These are phyloP conservation scores for Entomyzon cyanotis DNA, from an alignment of 2,113 vertebrate species.

Conservation along the genomic window DNA sequence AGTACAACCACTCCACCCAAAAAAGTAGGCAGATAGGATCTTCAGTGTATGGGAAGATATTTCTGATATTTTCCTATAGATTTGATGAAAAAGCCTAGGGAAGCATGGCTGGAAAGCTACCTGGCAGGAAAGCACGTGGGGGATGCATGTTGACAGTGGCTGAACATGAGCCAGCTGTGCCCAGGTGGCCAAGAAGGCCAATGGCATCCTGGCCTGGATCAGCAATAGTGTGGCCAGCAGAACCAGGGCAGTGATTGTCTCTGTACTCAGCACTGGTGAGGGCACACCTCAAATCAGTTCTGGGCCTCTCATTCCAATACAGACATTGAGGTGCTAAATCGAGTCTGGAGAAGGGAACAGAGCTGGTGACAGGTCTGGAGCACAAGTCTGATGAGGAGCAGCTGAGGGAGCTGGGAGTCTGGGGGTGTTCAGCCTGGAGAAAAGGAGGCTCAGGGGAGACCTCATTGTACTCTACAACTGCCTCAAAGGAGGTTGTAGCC, in stretches of 20 bases:
- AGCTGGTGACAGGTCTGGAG: background rate
- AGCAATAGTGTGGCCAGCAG: background rate
- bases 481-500: background rate
- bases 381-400: background rate
- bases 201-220: background rate
- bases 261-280: background rate
- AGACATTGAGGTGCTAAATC: background rate
- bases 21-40: background rate
- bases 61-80: background rate
- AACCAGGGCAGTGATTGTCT: background rate
- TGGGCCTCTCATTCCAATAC: background rate
- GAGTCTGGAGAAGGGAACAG: fast-evolving
- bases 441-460: background rate
- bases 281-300: background rate
- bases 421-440: background rate
- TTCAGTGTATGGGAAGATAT: background rate
- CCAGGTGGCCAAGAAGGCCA: background rate
- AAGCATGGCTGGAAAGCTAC: background rate
- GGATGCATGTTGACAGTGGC: background rate
- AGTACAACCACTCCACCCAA: background rate
- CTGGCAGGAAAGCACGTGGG: background rate
- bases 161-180: background rate
- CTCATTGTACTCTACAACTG: too few species aligned
- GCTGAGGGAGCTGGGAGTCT: background rate
- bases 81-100: background rate